Evolutionary conservation across 2,113 vertebrate genomes (phyloP).

Genomic region (Cichladusa arquata): DNA sequence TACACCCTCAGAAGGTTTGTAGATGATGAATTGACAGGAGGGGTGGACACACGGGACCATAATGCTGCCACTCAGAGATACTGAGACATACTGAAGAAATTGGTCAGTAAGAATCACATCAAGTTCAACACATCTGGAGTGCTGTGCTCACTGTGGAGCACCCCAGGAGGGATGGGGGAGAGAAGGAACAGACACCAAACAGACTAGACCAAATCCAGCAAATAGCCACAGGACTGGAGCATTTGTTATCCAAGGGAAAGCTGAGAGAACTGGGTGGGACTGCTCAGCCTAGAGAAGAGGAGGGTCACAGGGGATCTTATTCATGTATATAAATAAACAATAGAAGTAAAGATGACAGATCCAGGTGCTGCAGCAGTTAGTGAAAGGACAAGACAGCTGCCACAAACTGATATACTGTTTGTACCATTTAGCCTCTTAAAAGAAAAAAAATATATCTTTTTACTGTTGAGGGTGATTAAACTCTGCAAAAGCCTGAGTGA

Average conservation of each 20-base stretch:
- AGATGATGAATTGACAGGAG: background rate
- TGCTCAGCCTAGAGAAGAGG: background rate
- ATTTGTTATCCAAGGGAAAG: background rate
- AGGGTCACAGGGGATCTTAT: background rate
- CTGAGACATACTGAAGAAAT: background rate
- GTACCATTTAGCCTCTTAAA: background rate
- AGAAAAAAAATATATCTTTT: background rate
- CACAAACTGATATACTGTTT: background rate
- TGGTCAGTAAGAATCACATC: accelerated
- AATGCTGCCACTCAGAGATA: background rate
- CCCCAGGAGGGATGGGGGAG: background rate
- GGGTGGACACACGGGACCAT: background rate
- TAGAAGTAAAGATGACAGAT: background rate
- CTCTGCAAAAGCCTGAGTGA: background rate
- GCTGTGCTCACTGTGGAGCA: background rate
- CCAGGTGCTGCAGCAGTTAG: background rate
- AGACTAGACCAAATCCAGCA: background rate
- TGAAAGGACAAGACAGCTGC: background rate
- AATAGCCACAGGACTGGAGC: background rate
- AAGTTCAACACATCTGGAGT: background rate
- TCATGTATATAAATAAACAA: background rate
- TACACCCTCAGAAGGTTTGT: background rate
- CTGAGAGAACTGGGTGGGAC: background rate
- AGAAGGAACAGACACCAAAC: background rate
- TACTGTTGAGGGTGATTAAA: background rate